Base-by-base conservation (phyloP, 2,113 vertebrate species). In the Rhadina sibilatrix region DNA sequence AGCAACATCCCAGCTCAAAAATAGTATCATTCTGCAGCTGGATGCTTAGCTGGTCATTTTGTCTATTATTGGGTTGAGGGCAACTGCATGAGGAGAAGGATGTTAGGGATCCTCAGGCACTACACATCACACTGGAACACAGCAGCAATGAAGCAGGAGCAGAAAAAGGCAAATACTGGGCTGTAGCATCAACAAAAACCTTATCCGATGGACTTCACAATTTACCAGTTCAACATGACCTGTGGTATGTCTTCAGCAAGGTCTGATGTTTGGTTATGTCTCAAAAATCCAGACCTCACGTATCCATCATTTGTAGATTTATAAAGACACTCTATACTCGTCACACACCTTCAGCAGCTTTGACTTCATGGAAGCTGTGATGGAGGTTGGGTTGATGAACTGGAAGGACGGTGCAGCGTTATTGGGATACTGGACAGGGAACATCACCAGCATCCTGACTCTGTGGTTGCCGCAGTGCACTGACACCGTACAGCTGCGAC, bases 381-480 rank as follows among this genome's bases (percentile, higher is more conserved):
- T 99, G 35, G 99, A 99, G 2, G 99, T 99, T 2, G 99, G 99
- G 49, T 98, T 97, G 91, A 99, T 98, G 28, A 99, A 99, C 98
- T 99, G 99, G 97, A 99, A 99, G 95, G 98, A 98, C 0, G 99
- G 99, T 4, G 99, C 98, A 3, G 99, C 99, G 0, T 99, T 99
- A 97, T 99, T 99, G 13, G 99, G 99, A 56, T 99, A 99, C 96
- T 99, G 99, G 2, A 98, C 98, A 0, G 99, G 99, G 87, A 99
- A 99, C 96, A 98, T 99, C 40, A 99, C 99, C 94, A 99, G 98
- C 98, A 99, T 98, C 79, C 99, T 98, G 70, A 99, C 99, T 20
- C 98, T 98, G 78, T 99, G 99, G 87, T 97, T 97, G 72, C 99
- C 98, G 1, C 99, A 99, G 94, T 99, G 99, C 56, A 99, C 99